Conservation (phyloP, 1,140 invertebrate genomes). For the Pentalonia nigronervosa region DNA sequence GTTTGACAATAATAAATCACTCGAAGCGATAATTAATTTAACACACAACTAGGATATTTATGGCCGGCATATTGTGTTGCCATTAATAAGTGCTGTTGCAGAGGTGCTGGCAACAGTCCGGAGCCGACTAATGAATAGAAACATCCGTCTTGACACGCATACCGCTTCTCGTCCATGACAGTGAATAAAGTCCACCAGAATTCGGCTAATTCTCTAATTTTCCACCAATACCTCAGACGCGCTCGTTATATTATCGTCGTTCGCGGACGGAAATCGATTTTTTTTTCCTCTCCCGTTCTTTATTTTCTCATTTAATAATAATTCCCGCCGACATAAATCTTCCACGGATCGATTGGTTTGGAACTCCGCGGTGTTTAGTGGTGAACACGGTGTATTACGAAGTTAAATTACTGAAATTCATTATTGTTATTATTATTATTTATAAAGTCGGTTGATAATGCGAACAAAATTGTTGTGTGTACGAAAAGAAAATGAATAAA, state of each 20-base stretch:
- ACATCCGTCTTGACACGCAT: neutral
- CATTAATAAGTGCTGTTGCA: neutral
- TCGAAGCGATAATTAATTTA: constrained; percentile 34
- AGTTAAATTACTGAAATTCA: neutral
- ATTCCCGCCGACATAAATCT: neutral
- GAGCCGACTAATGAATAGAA: constrained; percentile 40
- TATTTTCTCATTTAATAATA: neutral
- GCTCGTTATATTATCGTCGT: neutral
- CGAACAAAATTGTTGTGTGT: neutral
- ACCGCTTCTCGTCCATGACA: neutral
- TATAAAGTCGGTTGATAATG: neutral
- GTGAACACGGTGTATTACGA: neutral
- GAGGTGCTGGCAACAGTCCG: neutral
- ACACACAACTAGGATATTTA: constrained; percentile 36
- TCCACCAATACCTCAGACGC: neutral
- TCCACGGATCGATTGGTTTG: neutral
- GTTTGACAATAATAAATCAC: constrained; percentile 49
- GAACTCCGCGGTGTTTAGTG: neutral
- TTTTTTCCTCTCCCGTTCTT: neutral
- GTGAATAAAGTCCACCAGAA: constrained; percentile 13
- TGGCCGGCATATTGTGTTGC: constrained; percentile 5
- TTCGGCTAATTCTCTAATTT: constrained; percentile 42
- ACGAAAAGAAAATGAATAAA: neutral
- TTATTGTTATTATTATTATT: constrained; percentile 13
- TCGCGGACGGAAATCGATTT: neutral